These are phyloP conservation scores for Augochlora pura DNA, from an alignment of 1,140 invertebrate species.

Conservation along the genomic window DNA sequence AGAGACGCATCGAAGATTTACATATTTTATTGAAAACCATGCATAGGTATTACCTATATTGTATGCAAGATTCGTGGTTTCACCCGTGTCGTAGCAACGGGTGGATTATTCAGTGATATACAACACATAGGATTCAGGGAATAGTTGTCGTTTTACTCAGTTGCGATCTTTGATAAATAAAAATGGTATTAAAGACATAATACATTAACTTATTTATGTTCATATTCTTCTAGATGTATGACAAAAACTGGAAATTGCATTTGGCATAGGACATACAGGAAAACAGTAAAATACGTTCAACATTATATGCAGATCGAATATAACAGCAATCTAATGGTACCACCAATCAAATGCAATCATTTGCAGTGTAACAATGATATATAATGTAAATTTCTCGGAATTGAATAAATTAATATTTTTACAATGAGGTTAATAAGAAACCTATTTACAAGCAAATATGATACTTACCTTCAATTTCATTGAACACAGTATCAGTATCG, in stretches of 20 bases:
- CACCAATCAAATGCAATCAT: slow-evolving; percentile 74
- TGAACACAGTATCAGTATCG: slow-evolving; percentile 72
- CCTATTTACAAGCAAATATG: slow-evolving; percentile 79
- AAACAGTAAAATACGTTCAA: slow-evolving; percentile 77
- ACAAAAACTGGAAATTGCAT: slow-evolving; percentile 75
- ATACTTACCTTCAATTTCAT: slow-evolving; percentile 77
- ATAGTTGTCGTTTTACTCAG: slow-evolving; percentile 56
- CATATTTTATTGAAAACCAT: slow-evolving; percentile 75
- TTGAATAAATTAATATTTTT: slow-evolving; percentile 79
- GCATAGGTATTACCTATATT: slow-evolving; percentile 69
- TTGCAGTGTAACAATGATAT: slow-evolving; percentile 70
- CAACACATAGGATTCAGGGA: slow-evolving; percentile 40
- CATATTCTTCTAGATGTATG: slow-evolving; percentile 71
- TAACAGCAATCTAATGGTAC: slow-evolving; percentile 76
- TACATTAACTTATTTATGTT: slow-evolving; percentile 69
- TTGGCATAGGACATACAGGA: slow-evolving; percentile 78
- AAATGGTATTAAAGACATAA: slow-evolving; percentile 67
- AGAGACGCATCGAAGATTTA: slow-evolving; percentile 74
- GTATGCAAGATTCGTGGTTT: slow-evolving; percentile 23
- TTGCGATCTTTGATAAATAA: slow-evolving; percentile 63
- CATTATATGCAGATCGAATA: slow-evolving; percentile 78
- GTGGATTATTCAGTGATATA: slow-evolving; percentile 49
- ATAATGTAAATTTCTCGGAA: slow-evolving; percentile 69
- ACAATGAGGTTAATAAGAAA: slow-evolving; percentile 78
- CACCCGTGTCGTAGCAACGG: slow-evolving; percentile 20